Base-by-base conservation (phyloP, 2,888 invertebrate species). In the Escarpia spicata region DNA sequence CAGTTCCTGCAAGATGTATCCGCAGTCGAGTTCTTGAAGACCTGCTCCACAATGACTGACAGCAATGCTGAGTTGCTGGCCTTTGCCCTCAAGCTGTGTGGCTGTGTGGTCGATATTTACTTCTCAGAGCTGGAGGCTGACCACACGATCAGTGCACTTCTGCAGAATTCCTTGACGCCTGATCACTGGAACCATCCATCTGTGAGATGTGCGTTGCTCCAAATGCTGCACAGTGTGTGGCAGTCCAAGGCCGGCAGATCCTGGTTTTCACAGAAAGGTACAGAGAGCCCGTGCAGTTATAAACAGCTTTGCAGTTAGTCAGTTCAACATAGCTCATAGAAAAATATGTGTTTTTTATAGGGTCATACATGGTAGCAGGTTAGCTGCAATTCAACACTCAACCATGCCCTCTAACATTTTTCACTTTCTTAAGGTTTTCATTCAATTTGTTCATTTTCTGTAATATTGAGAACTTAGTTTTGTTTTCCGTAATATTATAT, bases 211-310 rank as follows among this genome's bases (percentile, higher is more conserved):
- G 75, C 75, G 3, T 75, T 75, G n/a, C 75, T 75, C 19, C 75
- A 75, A 26, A 75, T 75, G 75, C 75, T 75, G 15, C n/a, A 75
- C 75, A 75, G 26, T 26, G 75, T 75, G 2, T 75, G 75, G 75
- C 75, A 75, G 0, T 19, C 19, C 2, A n/a, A 19, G n/a, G 19
- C 26, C 2, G 75, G 75, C 19, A 75, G 75, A 75, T 75, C n/a
- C 75, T 75, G 75, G 75, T 75, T 75, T 75, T 26, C 75, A 75
- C 75, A 75, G 26, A 75, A 75, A 75, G 75, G 75, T 75, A 75
- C 75, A n/a, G 2, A 75, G 3, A 75, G 3, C 0, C 19, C 75
- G 3, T 75, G 3, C n/a, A 75, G n/a, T 19, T 26, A 75, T 75
- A 26, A 75, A 52, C 52, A 52, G 9, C 52, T 3, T 9, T 2